Evolutionary conservation across 2,888 invertebrate species (phyloP).

Genomic region (Pegoplata infirma): DNA sequence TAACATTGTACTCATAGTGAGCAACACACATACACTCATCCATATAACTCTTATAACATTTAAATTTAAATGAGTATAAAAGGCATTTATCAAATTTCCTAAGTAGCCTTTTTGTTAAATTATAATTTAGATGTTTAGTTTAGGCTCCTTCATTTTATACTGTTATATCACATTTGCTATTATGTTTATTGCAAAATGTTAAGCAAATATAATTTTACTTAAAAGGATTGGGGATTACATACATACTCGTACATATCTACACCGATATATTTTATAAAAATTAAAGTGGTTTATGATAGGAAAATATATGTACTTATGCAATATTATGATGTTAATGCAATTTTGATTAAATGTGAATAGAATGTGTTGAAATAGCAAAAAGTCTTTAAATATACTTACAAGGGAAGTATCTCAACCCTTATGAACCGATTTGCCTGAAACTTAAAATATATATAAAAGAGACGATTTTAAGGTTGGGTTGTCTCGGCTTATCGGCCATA

Average conservation of each 20-base stretch:
- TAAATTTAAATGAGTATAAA: slow-evolving; percentile 3
- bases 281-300: neutral
- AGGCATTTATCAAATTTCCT: slow-evolving; percentile 54
- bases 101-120: slow-evolving; percentile 58
- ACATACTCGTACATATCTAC: neutral
- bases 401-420: too few relatives aligned
- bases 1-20: neutral
- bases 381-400: too few relatives aligned
- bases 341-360: neutral
- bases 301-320: neutral
- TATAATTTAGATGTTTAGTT: slow-evolving; percentile 60
- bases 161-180: neutral
- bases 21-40: too few relatives aligned
- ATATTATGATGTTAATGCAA: neutral
- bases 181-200: neutral
- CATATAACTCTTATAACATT: neutral
- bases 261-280: neutral
- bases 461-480: too few relatives aligned
- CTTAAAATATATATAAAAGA: too few relatives aligned
- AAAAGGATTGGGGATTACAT: neutral
- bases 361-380: neutral
- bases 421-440: too few relatives aligned
- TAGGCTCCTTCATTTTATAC: slow-evolving; percentile 20
- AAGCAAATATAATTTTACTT: slow-evolving; percentile 26
- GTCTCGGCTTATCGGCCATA: too few relatives aligned